These are phyloP conservation scores for Rhamphomyia laevipes DNA, from an alignment of 2,888 invertebrate species.

Conservation along the genomic window DNA sequence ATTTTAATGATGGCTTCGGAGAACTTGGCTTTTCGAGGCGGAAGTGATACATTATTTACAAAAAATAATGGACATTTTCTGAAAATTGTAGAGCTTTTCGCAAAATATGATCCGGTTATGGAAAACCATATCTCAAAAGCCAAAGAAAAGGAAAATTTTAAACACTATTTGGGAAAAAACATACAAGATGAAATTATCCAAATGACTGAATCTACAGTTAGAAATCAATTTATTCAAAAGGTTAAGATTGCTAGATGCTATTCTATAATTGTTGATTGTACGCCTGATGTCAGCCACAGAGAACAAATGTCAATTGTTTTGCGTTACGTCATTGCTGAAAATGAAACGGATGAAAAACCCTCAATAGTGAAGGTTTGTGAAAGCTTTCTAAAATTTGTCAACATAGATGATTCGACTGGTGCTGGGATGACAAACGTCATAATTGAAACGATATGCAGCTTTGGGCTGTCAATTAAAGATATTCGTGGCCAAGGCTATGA, in stretches of 20 bases:
- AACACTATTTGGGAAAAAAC: constrained; percentile 1
- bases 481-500: neutral
- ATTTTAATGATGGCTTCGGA: neutral
- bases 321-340: neutral
- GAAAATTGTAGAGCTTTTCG: neutral
- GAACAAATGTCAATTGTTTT: neutral
- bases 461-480: neutral
- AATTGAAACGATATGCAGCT: neutral
- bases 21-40: neutral
- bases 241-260: neutral
- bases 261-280: neutral
- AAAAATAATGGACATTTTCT: constrained; percentile 3
- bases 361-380: neutral
- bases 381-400: neutral
- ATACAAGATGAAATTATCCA: constrained; percentile 2
- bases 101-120: constrained; percentile 1
- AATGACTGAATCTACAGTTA: constrained; percentile 1
- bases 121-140: neutral
- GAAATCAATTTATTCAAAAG: neutral
- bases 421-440: neutral
- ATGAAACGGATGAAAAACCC: neutral
- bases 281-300: neutral
- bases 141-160: neutral
- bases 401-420: neutral
- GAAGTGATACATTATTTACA: neutral